These are phyloP conservation scores for Pagetopsis macropterus DNA, from an alignment of 2,797 vertebrate species.

Conservation along the genomic window DNA sequence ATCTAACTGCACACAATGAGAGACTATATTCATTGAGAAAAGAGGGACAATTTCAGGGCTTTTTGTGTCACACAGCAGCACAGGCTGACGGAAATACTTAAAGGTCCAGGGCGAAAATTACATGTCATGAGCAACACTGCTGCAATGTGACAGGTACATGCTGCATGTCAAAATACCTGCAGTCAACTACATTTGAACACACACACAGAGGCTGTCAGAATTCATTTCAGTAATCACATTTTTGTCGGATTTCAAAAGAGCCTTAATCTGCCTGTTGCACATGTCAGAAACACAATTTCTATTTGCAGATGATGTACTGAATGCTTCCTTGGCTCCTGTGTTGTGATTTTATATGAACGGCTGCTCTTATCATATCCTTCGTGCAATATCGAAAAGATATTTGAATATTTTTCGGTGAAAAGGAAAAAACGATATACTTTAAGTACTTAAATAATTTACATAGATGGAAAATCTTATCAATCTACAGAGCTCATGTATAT, in stretches of 20 bases:
- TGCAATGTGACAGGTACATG: constrained; percentile 13
- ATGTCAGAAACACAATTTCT: constrained; percentile 13
- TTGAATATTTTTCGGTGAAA: background rate
- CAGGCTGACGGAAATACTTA: background rate
- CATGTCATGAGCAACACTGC: constrained; percentile 10
- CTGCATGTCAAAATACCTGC: constrained; percentile 20
- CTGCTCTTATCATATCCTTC: background rate
- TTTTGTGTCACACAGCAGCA: constrained; percentile 12
- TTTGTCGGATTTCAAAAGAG: constrained; percentile 6
- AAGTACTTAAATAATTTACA: background rate
- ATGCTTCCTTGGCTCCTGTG: constrained; percentile 1
- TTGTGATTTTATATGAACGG: constrained; percentile 4
- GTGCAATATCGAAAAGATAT: background rate
- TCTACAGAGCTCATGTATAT: background rate
- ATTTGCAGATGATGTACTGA: constrained; percentile 2
- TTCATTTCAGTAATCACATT: constrained; percentile 12
- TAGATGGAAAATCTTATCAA: background rate
- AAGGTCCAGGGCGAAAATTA: constrained; percentile 17
- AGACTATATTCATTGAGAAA: constrained; percentile 9
- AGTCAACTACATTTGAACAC: constrained; percentile 24
- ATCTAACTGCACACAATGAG: constrained; percentile 4
- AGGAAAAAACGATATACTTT: background rate
- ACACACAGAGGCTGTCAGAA: constrained; percentile 22
- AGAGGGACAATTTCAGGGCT: background rate
- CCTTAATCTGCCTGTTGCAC: constrained; percentile 12